Conservation (phyloP, 2,113 vertebrate genomes). For the Pseudorhombus dupliciocellatus region DNA sequence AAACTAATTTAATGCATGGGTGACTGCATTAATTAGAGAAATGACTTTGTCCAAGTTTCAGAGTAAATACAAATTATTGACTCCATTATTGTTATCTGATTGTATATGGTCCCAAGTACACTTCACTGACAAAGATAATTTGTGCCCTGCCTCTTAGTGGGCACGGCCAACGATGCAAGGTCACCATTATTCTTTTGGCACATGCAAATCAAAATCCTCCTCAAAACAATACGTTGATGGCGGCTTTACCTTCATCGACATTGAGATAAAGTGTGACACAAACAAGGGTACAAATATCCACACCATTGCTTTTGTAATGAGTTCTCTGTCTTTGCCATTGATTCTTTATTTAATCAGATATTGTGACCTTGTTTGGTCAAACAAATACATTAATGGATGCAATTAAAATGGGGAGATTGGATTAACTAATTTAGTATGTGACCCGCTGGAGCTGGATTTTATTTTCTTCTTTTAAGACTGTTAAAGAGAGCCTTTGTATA, state of each 20-base stretch:
- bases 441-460: constrained; percentile 42
- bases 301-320: constrained; percentile 72
- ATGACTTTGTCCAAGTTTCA: constrained; percentile 85
- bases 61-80: constrained; percentile 85
- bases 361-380: constrained; percentile 77
- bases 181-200: constrained; percentile 74
- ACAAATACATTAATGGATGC: constrained; percentile 73
- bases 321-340: constrained; percentile 66
- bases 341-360: constrained; percentile 72
- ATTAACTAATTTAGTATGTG: constrained; percentile 73
- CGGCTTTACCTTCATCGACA: constrained; percentile 72
- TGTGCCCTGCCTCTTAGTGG: constrained; percentile 68
- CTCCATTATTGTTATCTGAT: constrained; percentile 83
- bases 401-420: constrained; percentile 71
- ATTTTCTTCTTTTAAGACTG: constrained; percentile 14
- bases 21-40: constrained; percentile 82
- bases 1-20: constrained; percentile 85
- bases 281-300: constrained; percentile 72
- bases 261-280: constrained; percentile 77
- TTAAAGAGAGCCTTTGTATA: not conserved
- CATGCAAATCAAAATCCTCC: constrained; percentile 76
- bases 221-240: constrained; percentile 74
- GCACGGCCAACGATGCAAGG: constrained; percentile 74
- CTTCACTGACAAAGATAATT: constrained; percentile 82
- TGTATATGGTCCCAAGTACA: constrained; percentile 81